Conservation (phyloP, 2,113 vertebrate genomes). For the Propithecus coquereli region DNA sequence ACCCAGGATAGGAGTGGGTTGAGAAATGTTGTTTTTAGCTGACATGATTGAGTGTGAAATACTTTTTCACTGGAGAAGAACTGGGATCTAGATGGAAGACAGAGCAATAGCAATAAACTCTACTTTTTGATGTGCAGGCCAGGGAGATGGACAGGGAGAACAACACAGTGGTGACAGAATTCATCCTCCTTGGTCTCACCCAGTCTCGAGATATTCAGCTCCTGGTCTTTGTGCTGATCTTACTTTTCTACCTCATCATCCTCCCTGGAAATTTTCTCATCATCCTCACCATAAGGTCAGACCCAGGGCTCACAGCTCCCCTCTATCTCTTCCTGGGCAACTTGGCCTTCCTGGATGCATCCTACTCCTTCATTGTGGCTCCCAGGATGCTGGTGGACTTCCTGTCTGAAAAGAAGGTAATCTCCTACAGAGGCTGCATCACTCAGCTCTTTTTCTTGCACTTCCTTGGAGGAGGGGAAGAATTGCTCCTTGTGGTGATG, state of each 20-base stretch:
- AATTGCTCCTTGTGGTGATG: conserved; percentile 75
- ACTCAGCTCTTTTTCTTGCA: conserved; percentile 70
- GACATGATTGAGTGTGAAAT: background rate
- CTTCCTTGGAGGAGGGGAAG: conserved; percentile 57
- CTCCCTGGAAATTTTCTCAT: conserved; percentile 69
- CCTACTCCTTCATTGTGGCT: conserved; percentile 41
- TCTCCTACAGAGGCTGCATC: conserved; percentile 60
- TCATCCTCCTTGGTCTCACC: conserved; percentile 67
- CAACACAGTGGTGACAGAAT: conserved; percentile 61
- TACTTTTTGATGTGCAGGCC: background rate
- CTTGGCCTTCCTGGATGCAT: conserved; percentile 63
- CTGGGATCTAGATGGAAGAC: background rate
- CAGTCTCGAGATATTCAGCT: conserved; percentile 49
- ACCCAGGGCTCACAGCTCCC: conserved; percentile 35
- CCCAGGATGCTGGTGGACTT: conserved; percentile 54
- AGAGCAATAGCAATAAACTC: background rate
- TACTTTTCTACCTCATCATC: conserved; percentile 62
- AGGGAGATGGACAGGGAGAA: conserved; percentile 51
- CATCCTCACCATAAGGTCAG: conserved; percentile 43
- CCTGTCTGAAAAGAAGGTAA: conserved; percentile 52
- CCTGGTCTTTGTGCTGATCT: conserved; percentile 55
- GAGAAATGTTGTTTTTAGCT: background rate
- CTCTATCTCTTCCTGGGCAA: conserved; percentile 67
- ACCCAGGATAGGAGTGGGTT: background rate
- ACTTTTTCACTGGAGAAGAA: background rate